Base-by-base conservation (phyloP, 2,113 vertebrate genomes). In the Takifugu flavidus region DNA sequence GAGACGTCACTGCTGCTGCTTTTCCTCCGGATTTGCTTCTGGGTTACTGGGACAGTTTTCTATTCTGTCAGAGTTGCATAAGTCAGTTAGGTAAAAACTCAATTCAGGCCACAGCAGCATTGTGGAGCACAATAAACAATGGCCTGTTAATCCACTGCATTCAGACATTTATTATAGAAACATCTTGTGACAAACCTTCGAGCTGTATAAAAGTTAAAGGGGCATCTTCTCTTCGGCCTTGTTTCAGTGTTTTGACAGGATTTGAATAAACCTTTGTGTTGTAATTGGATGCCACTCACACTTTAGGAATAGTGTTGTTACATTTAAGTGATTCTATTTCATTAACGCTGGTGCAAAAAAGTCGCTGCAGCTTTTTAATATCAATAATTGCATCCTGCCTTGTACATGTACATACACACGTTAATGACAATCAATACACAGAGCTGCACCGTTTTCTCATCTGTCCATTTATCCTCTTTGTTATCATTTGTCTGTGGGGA, bases 71-170 rank as follows among this genome's bases (percentile, higher is more conserved):
- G 27, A 64, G 57, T 70, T 81, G 29, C 59, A 67, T 56, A 76
- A 76, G 53, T 61, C 59, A 20, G 47, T 52, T 76, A 68, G 67
- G 39, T 56, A 44, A 43, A 68, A 44, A 59, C 54, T 0, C 1
- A 10, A 82, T 82, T 72, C 52, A 59, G 72, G 72, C 64, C 62
- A 46, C 56, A 25, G 57, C 67, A 31, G 42, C 50, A 56, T 68
- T 62, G 25, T n/a, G 50, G 56, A 13, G 53, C 42, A 62, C 52
- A 54, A 59, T 51, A 44, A 78, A 70, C 67, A 76, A 47, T 14
- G 0, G 56, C 71, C 72, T 68, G 62, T 85, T 77, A 58, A 55
- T 68, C 52, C 50, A 42, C 47, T 25, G 44, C 60, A 49, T 53
- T 0, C 26, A 53, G 29, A 62, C 25, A 34, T 70, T 47, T 56